Base-by-base conservation (phyloP, 2,113 vertebrate genomes). In the Entelurus aequoreus region DNA sequence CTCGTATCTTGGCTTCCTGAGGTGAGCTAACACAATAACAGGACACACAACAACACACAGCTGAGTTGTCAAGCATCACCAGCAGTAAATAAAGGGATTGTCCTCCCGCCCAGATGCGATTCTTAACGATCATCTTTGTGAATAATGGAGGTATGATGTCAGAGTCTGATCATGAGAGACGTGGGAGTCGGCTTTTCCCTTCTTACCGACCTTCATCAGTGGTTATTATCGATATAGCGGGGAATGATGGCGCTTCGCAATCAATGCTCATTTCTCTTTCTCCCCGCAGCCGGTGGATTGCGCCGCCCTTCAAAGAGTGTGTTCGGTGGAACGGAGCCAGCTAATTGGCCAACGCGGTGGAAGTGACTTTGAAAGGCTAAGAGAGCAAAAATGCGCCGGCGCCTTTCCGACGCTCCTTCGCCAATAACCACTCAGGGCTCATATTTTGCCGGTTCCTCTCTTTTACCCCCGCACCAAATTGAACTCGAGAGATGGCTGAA, bases 201-300 rank as follows among this genome's bases (percentile, higher is more conserved):
- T 13, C 6, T 40, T 19, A 3, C 40, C 42, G 42, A 46, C 42
- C 14, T 21, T 21, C 55, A 44, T 57, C 55, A 44, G 55, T n/a
- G 37, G 36, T 56, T 56, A 19, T 40, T 16, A 56, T 56, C 16
- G 54, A 56, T 56, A 56, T 15, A 2, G 37, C 8, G 5, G 14
- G 15, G 16, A 57, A 40, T 6, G n/a, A 57, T 46, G 2, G 9
- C 55, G 42, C 55, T 44, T 40, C 16, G 13, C 16, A 57, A 57
- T 57, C 55, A 44, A 57, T 57, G 55, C 55, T 44, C 55, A 57
- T 57, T 57, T 57, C 46, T 57, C 55, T 57, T 13, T 10, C n/a
- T 2, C 1, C 11, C 11, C 4, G 37, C 55, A 13, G 11, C 8
- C 42, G 12, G n/a, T 44, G 55, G 40, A 42, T 44, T 16, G 44